Base-by-base conservation (phyloP, 2,113 vertebrate genomes). In the Alligator mississippiensis region DNA sequence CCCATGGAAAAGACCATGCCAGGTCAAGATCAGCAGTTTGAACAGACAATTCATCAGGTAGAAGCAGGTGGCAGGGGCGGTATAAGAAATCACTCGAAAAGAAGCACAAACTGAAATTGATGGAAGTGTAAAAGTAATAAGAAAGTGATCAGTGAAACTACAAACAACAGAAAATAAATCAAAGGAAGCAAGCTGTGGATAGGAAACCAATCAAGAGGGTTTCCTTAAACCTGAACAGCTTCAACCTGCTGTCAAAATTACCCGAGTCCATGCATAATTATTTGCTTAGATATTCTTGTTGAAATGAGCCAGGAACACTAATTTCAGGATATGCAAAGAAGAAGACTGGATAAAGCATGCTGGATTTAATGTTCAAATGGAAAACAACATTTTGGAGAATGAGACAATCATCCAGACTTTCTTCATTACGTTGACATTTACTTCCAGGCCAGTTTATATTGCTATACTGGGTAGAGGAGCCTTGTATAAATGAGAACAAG, bases 131-230 rank as follows among this genome's bases (percentile, higher is more conserved):
- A 90, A 96, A 96, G 95, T 88, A 97, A 96, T 95, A 89, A 95
- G 97, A 97, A 98, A 97, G 97, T 98, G 97, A 98, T 98, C 97
- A 97, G 97, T 97, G 97, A 92, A 96, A 96, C 94, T 91, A n/a
- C 22, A 25, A 97, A 95, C 97, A 96, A 12, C 86, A 28, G 85
- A 76, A 91, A 91, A 98, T 97, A 75, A 96, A 98, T 98, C 97
- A 97, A 95, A 89, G 0, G 5, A 25, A 25, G 5, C 77, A 84
- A 95, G 75, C 25, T 90, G 90, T 89, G 84, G 77, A 82, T 84
- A 61, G 63, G 89, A 92, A 94, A 81, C 6, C 25, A 92, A 85
- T 72, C 11, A 55, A 90, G 83, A 92, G 88, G 62, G 90, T 87
- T 94, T 96, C 94, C 92, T 90, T 28, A 72, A 77, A 62, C 0